These are phyloP conservation scores for Microtus oregoni DNA, from an alignment of 2,113 vertebrate species.

Conservation along the genomic window DNA sequence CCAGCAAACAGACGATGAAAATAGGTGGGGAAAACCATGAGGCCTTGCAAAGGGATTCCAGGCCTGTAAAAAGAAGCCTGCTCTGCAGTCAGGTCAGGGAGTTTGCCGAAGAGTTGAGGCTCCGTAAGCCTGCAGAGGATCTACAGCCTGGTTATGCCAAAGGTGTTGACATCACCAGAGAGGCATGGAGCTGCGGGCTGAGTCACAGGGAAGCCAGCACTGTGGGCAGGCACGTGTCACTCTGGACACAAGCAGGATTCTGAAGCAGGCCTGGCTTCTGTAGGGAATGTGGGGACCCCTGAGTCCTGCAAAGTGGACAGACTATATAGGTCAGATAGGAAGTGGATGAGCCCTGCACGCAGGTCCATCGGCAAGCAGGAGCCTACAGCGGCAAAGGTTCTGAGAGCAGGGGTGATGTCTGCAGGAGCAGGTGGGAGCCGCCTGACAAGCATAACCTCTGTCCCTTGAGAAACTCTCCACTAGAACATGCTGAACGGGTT, in stretches of 20 bases:
- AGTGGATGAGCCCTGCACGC: not conserved
- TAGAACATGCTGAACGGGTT: not conserved
- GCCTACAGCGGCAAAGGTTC: not conserved
- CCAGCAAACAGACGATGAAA: not conserved
- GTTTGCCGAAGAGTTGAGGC: not conserved
- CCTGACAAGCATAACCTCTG: not conserved
- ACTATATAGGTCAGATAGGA: not conserved
- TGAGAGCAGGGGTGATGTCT: not conserved
- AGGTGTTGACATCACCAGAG: not conserved
- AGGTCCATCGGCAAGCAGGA: not conserved
- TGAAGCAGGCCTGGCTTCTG: not conserved
- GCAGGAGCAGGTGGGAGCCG: not conserved
- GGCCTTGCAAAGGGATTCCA: not conserved
- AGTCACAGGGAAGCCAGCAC: not conserved
- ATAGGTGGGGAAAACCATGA: not conserved
- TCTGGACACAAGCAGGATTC: not conserved
- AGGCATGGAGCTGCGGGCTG: not conserved
- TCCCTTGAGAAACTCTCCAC: not conserved
- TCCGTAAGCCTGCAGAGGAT: not conserved
- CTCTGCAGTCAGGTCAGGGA: not conserved
- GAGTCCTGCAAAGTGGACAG: not conserved
- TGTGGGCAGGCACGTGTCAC: not conserved
- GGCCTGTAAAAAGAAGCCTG: not conserved
- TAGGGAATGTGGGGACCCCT: not conserved
- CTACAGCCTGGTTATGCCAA: not conserved